These are phyloP conservation scores for Drosophila azteca DNA, from an alignment of 1,140 invertebrate species.

Conservation along the genomic window DNA sequence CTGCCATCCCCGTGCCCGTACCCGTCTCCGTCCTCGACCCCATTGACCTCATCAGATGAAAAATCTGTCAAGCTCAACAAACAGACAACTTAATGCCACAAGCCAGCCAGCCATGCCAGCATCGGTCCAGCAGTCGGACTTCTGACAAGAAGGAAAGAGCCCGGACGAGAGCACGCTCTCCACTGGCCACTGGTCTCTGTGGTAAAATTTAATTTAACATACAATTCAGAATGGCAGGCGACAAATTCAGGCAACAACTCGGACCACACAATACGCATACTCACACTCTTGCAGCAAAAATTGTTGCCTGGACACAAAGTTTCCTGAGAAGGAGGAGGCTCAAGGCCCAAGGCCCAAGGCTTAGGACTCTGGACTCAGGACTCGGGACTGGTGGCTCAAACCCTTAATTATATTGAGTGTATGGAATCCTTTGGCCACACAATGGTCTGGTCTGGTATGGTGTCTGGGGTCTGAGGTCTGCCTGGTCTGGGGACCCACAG, in stretches of 20 bases:
- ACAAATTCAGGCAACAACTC: slow-evolving; percentile 61
- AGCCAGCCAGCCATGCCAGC: slow-evolving; percentile 33
- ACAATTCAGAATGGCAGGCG: slow-evolving; percentile 70
- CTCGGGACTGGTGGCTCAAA: slow-evolving; percentile 61
- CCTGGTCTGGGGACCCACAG: slow-evolving; percentile 4
- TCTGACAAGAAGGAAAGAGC: too few species aligned
- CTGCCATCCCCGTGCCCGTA: slow-evolving; percentile 1
- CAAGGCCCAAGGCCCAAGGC: background rate
- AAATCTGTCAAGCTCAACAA: slow-evolving; percentile 79
- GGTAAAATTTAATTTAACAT: slow-evolving; percentile 82
- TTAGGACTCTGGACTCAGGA: slow-evolving; percentile 37
- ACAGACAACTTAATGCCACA: slow-evolving; percentile 79
- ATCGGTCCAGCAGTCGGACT: background rate
- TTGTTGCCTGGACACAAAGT: slow-evolving; percentile 73
- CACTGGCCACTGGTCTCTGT: slow-evolving; percentile 67
- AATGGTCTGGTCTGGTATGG: slow-evolving; percentile 30
- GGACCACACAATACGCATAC: slow-evolving; percentile 52
- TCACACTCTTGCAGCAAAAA: slow-evolving; percentile 18
- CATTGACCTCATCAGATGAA: slow-evolving; percentile 49
- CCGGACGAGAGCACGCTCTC: too few species aligned
- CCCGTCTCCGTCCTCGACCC: slow-evolving; percentile 1
- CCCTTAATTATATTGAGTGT: slow-evolving; percentile 83
- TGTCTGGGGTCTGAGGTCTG: too few species aligned
- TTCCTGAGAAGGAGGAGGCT: slow-evolving; percentile 12
- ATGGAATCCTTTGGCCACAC: slow-evolving; percentile 82